Base-by-base conservation (phyloP, 92 coral and sea anemone species). In the Palythoa heliodiscus region DNA sequence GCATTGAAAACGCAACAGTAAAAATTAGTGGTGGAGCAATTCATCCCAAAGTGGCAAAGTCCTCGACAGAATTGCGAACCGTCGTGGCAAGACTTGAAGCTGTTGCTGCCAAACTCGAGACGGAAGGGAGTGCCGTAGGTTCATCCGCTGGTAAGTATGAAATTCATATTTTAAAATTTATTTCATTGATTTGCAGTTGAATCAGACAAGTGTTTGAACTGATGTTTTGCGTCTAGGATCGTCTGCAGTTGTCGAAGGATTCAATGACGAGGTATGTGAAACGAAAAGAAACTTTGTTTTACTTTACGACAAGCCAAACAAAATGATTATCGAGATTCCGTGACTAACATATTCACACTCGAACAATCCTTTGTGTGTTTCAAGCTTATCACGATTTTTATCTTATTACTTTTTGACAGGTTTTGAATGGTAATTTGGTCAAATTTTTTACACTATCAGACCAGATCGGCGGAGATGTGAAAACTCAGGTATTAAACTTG, bases 381-480 rank as follows among this genome's bases (percentile, higher is more conserved):
- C 75, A 71, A 14, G 19, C 35, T 37, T 69, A 38, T 16, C 19
- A 15, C 11, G n/a, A 47, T 58, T 20, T 53, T 71, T 73, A 54
- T 74, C 17, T 76, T 47, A 11, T 13, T 17, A 14, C 22, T 54
- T 48, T 52, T 20, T 50, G 58, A 53, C 71, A 92, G 95, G 90
- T 92, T 76, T 63, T 92, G 57, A 78, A 86, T 17, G 93, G 93
- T 22, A 89, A 93, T 61, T 69, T 93, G 52, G 78, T 57, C 20
- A 60, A 63, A 54, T 93, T 83, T 83, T 73, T 86, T 52, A 83
- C 86, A 87, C 75, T 91, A 50, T 93, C 95, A 43, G 90, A 88
- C 37, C 74, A 90, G 77, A 64, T 93, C 50, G 95, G 95, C 43
- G 92, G 88, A 73, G 95, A 93, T 66, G 93, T 93, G 2, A 83